Base-by-base conservation (phyloP, 1,140 invertebrate species). In the Drusus annulatus region DNA sequence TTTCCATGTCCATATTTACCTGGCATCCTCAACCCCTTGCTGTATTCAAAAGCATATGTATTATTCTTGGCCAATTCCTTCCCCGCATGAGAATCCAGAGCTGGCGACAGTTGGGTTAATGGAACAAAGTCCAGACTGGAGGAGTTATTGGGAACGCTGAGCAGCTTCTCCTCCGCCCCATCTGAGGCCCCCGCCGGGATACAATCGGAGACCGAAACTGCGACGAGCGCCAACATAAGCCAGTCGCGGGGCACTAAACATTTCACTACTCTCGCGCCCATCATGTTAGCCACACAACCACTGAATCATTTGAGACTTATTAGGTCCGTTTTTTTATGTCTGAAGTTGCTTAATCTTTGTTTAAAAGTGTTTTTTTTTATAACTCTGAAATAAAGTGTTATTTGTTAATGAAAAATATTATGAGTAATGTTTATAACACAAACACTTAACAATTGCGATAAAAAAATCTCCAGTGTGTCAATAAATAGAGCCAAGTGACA, bases 11-110 rank as follows among this genome's bases (percentile, higher is more conserved):
- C 16, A 56, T 31, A 65, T 25, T 68, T 68, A 78, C 80, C 80
- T 1, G 65, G 50, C 17, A 81, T 74, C 45, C 80, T 71, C 3
- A 15, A 54, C 25, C 80, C 80, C 21, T 71, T 25, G n/a, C 31
- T 76, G 50, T 81, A 81, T 78, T 78, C 75, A 52, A 78, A 81
- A 13, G 77, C 62, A 58, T 58, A 81, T 5, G 76, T 60, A 31
- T 81, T 78, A 15, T 78, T 62, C 15, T 73, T 81, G 16, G 31
- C 52, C 75, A 81, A 51, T 52, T 52, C 50, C 15, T 71, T 71
- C 1, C 51, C 50, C 15, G 21, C 50, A 19, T 13, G 2, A 28
- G 25, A 1, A 10, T 45, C 36, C 36, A 45, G n/a, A n/a, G n/a
- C n/a, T n/a, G n/a, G 36, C 36, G 8, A 8, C 8, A 45, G 8